phyloP scores from a whole-genome alignment of 2,888 invertebrate genomes.

The Eurytoma adleriae region DNA sequence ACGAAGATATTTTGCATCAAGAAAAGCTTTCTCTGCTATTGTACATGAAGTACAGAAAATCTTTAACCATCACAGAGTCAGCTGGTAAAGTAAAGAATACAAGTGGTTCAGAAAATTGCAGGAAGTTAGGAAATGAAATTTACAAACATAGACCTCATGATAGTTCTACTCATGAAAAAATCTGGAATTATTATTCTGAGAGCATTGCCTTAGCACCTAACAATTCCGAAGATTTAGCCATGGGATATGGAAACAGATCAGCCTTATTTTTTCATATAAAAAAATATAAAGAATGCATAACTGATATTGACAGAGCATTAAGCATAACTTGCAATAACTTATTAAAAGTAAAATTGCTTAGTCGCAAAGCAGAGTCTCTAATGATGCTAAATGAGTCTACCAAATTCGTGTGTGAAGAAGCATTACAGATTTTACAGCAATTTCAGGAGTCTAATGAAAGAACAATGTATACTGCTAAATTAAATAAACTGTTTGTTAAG shows the following conservation, averaged over 20 bases:
- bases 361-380: conserved; percentile 79
- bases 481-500: no score
- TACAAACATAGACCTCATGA: not conserved
- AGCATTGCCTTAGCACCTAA: conserved; percentile 81
- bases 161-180: conserved; percentile 55
- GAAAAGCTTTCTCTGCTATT: not conserved
- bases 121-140: not conserved
- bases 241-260: conserved; percentile 87
- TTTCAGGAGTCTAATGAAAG: no score
- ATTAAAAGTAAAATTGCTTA: conserved; percentile 80
- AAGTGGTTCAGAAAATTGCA: not conserved
- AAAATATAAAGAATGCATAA: conserved; percentile 81
- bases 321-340: conserved; percentile 80
- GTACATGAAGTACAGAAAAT: not conserved
- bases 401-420: no score
- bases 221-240: conserved; percentile 79
- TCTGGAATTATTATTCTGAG: conserved; percentile 79
- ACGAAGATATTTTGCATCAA: not conserved
- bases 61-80: not conserved
- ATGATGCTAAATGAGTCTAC: not conserved
- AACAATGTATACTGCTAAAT: no score
- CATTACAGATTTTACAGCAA: no score
- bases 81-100: not conserved
- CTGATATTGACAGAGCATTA: conserved; percentile 83
- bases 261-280: conserved; percentile 83